Base-by-base conservation (phyloP, 2,113 vertebrate genomes). In the Diphyllodes magnificus region DNA sequence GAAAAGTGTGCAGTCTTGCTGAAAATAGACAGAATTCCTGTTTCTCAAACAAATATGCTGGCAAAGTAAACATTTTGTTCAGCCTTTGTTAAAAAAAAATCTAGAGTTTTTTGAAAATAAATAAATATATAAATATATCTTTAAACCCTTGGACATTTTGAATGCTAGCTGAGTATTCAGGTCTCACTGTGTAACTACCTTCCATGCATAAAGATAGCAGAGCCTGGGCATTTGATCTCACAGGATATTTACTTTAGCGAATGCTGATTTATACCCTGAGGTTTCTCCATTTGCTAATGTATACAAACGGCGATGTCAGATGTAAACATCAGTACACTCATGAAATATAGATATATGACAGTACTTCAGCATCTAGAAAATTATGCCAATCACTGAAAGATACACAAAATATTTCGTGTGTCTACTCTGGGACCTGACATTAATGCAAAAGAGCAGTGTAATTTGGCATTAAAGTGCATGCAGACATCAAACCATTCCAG, bases 391-490 rank as follows among this genome's bases (percentile, higher is more conserved):
- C 98, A 98, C 92, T 98, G 98, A 94, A 99, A 99, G 97, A 99
- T 98, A 97, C 98, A 98, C 96, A 98, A 99, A 97, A 97, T 99
- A 78, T 99, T 99, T 66, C 94, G 99, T 98, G 98, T 98, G 98
- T 91, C 96, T 99, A 59, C 95, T 99, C 66, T 99, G 98, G 17
- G 98, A 98, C 20, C 99, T 98, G 96, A 99, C 98, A 23, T 98
- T 99, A 93, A 98, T 97, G 3, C 98, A 99, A 96, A 99, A 99
- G 94, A 99, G 97, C 68, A 99, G 98, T 96, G 93, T 99, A 92
- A 98, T 99, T 93, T 98, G 98, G 49, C 91, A 99, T 99, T 98
- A 98, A 98, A 4, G 98, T 99, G 9, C 98, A 99, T 60, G 98
- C 98, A 13, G 98, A 98, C 82, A 99, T 99, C 91, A 99, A 99